Conservation (phyloP, 2,797 vertebrate species). For the Heteromormyrus szaboi region DNA sequence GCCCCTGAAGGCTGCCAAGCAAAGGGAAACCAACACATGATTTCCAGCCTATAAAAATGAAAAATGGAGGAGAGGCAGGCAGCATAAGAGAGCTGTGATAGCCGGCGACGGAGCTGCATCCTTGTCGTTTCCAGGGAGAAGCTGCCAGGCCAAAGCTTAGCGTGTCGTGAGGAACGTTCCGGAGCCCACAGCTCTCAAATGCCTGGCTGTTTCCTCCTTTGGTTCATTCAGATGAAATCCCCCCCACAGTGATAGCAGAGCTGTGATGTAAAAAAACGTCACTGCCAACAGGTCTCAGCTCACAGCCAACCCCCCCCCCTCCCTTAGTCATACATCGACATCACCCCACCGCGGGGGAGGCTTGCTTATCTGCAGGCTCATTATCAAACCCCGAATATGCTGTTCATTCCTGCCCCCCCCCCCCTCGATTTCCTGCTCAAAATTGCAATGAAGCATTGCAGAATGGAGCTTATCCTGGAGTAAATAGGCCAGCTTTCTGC, state of each 20-base stretch:
- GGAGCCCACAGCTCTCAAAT: background rate
- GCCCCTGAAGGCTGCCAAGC: background rate
- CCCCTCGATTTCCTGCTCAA: background rate
- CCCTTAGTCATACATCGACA: background rate
- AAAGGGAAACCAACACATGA: background rate
- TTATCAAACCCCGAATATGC: background rate
- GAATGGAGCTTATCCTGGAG: background rate
- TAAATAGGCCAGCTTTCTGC: background rate
- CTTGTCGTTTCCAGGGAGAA: background rate
- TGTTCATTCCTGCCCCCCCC: background rate
- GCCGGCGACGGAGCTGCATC: background rate
- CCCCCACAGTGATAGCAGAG: background rate
- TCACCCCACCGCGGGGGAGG: background rate
- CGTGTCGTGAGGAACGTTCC: background rate
- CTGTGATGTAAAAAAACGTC: background rate
- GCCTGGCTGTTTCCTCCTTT: background rate
- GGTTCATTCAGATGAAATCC: background rate
- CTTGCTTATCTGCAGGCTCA: background rate
- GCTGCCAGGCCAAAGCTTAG: background rate
- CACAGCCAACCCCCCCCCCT: background rate
- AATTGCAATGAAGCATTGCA: background rate
- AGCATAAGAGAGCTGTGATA: background rate
- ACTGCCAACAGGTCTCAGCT: background rate
- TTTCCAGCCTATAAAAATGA: background rate
- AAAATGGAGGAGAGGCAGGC: background rate